These are phyloP conservation scores for Anas platyrhynchos DNA, from an alignment of 2,113 vertebrate species.

Conservation along the genomic window DNA sequence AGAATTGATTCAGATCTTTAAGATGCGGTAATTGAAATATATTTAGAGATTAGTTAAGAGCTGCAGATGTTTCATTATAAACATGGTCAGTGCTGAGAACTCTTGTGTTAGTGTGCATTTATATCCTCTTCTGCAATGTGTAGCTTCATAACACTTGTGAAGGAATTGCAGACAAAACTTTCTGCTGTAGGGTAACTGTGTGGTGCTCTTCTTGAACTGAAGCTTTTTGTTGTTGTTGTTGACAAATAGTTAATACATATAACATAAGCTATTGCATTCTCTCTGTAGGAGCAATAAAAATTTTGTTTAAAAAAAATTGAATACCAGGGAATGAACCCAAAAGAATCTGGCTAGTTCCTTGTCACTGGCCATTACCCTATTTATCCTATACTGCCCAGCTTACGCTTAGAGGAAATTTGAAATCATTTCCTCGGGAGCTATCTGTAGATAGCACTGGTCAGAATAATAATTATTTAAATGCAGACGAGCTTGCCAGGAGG, in stretches of 20 bases:
- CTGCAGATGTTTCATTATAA: constrained; percentile 27
- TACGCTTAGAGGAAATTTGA: not conserved
- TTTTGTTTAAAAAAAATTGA: not conserved
- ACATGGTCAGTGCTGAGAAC: not conserved
- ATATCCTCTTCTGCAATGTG: not conserved
- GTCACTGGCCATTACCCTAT: not conserved
- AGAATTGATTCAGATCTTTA: constrained; percentile 3
- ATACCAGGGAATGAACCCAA: not conserved
- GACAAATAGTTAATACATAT: not conserved
- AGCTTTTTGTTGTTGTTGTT: too few species aligned
- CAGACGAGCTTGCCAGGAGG: not conserved
- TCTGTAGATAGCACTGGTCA: not conserved
- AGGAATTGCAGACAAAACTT: not conserved
- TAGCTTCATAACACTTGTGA: not conserved
- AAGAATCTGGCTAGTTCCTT: not conserved
- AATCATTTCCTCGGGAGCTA: not conserved
- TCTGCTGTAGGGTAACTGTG: not conserved
- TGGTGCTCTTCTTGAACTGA: not conserved
- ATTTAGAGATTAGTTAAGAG: constrained; percentile 15
- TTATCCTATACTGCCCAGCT: not conserved
- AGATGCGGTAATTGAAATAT: constrained; percentile 5
- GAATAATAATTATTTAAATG: not conserved
- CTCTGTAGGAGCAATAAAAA: not conserved
- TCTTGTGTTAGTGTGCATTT: not conserved
- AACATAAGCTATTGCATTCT: not conserved